Percentiles rank a stretch among this genome's conserved stretches.
phyloP scores from a whole-genome alignment of 2,888 invertebrate genomes.

The Hirtodrosophila alboralis region DNA sequence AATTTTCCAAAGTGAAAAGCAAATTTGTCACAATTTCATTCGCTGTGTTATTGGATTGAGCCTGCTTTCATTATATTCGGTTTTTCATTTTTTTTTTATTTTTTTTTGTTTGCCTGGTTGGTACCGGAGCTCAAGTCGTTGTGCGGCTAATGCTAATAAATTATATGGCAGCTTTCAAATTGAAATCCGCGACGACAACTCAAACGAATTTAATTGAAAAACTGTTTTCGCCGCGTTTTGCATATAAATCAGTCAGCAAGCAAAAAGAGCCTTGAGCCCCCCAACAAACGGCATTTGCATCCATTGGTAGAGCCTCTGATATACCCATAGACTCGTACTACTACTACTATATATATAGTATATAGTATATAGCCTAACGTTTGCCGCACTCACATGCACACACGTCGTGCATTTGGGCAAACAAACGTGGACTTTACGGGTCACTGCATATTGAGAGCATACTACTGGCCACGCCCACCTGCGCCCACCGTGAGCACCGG shows the following conservation, averaged over 20 bases:
- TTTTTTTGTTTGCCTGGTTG: no score
- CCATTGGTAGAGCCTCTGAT: slow-evolving; percentile 17
- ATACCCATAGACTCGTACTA: slow-evolving; percentile 28
- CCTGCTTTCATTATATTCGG: slow-evolving; percentile 52
- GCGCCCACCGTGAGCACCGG: slow-evolving; percentile 21
- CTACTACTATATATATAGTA: no score
- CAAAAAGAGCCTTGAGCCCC: slow-evolving; percentile 43
- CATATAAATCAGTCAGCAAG: slow-evolving; percentile 67
- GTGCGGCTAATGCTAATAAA: slow-evolving; percentile 76
- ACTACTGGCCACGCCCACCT: slow-evolving; percentile 31
- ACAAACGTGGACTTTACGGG: slow-evolving; percentile 74
- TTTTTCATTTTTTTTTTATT: slow-evolving; percentile 27
- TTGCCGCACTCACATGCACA: slow-evolving; percentile 53
- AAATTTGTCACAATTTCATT: slow-evolving; percentile 71
- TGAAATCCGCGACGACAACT: slow-evolving; percentile 76
- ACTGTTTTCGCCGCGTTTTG: slow-evolving; percentile 74
- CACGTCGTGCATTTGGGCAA: slow-evolving; percentile 68
- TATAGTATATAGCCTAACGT: slow-evolving; percentile 47
- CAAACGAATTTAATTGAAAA: slow-evolving; percentile 78
- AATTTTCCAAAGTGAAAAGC: slow-evolving; percentile 77
- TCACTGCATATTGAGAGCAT: slow-evolving; percentile 72
- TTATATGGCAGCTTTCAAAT: slow-evolving; percentile 76
- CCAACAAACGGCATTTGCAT: slow-evolving; percentile 59
- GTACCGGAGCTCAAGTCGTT: slow-evolving; percentile 58
- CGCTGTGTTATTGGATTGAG: slow-evolving; percentile 72